Evolutionary conservation across 1,140 invertebrate species (phyloP), one percentile per base, ranked within the genome.

Genomic region (Microplitis mediator): DNA sequence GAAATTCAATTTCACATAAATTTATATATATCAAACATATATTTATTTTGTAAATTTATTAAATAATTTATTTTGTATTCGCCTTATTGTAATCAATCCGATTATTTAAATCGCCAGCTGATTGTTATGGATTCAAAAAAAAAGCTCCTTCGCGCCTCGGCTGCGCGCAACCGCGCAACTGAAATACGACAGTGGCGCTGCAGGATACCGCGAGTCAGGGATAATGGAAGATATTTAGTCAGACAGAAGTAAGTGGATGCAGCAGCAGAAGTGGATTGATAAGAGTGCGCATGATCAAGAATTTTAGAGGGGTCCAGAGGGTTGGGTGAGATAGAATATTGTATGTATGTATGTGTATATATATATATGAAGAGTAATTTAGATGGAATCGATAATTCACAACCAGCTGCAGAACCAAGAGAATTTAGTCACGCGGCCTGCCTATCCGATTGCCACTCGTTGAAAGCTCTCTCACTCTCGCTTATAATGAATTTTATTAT

Each of bases 331-430:
- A 71, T 70, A 32, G 39, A 56, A 74, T 23, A n/a, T 13, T 23
- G 71, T 73, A 71, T 73, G 69, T 69, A 56, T 77, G 82, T 82
- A 82, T 82, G 82, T 82, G 83, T 77, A 77, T 73, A 56, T 13
- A n/a, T 56, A 23, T 61, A 23, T 34, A 61, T 11, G 8, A 35
- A 62, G 35, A 50, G n/a, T 72, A 77, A 77, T 82, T 81, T 83
- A 76, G 45, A 78, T 71, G 74, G 75, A 83, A 85, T 85, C 82
- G 82, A 85, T 85, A 82, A 83, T 82, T 83, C 72, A 76, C 77
- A 68, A 81, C 75, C 82, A 81, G 77, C 82, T 83, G 77, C 79
- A 78, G 73, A 76, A 78, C 75, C 23, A 71, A 76, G 74, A 74
- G 77, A 76, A 76, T 82, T 60, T 82, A 82, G 82, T 83, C 79